Percentiles rank a stretch among this genome's conserved stretches.
Evolutionary conservation across 1,140 invertebrate genomes (phyloP).

Genomic region (Drosophila mojavensis): DNA sequence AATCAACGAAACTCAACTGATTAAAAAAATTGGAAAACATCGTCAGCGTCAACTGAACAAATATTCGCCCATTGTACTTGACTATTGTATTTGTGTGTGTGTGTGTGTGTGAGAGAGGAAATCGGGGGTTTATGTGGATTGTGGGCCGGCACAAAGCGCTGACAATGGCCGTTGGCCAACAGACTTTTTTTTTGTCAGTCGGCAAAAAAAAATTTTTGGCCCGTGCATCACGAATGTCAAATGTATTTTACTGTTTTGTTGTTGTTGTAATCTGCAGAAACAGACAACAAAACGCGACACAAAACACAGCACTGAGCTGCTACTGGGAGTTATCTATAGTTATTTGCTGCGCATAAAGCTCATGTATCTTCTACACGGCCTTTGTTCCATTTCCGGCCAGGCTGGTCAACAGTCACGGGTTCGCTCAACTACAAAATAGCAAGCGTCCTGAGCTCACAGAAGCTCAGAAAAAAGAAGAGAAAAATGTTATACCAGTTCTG

Average conservation of each 20-base stretch:
- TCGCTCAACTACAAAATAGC: conserved; percentile 26
- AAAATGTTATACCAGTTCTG: neutral
- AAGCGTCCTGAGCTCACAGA: conserved; percentile 5
- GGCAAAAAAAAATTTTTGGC: conserved; percentile 43
- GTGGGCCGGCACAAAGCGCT: conserved; percentile 18
- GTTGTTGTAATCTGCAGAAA: conserved; percentile 31
- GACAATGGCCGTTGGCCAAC: conserved; percentile 39
- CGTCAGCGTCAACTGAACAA: conserved; percentile 29
- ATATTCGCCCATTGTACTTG: conserved; percentile 40
- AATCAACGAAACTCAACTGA: conserved; percentile 15
- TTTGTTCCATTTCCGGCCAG: conserved; percentile 42
- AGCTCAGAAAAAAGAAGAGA: neutral
- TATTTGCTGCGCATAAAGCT: conserved; percentile 28
- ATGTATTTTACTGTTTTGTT: conserved; percentile 34
- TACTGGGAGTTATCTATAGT: conserved; percentile 12
- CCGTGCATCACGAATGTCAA: conserved; percentile 35
- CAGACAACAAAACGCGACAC: conserved; percentile 37
- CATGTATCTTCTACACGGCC: conserved; percentile 10
- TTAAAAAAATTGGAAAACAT: conserved; percentile 11
- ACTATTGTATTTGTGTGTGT: conserved; percentile 3
- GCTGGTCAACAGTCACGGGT: conserved; percentile 19
- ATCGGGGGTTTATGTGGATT: neutral
- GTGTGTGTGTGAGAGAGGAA: too few relatives aligned
- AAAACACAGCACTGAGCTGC: conserved; percentile 25
- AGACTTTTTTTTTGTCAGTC: conserved; percentile 20